Percentiles rank a stretch among this genome's conserved stretches.
Conservation (phyloP, 2,113 vertebrate genomes). For the Amazona guildingii region DNA sequence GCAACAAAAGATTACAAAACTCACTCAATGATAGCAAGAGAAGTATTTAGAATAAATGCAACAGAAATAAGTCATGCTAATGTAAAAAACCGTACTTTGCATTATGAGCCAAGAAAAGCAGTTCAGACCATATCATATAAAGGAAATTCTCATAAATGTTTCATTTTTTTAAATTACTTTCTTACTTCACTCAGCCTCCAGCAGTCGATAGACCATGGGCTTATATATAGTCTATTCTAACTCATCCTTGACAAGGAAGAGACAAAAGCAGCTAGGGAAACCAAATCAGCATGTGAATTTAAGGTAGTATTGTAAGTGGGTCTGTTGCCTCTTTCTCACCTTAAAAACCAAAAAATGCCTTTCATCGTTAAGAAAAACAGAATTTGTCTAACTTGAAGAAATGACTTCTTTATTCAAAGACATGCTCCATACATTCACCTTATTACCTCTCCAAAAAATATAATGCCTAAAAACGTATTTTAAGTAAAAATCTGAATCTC, state of each 20-base stretch:
- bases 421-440: neutral
- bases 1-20: neutral
- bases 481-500: neutral
- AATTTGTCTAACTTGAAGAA: neutral
- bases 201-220: neutral
- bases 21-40: neutral
- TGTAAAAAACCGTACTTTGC: neutral
- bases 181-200: conserved; percentile 13
- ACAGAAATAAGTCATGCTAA: neutral
- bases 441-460: neutral
- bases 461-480: neutral
- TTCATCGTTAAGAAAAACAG: neutral
- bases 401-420: neutral
- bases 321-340: neutral
- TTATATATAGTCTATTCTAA: neutral
- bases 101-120: neutral
- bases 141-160: conserved; percentile 42
- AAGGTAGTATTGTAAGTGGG: neutral
- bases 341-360: neutral
- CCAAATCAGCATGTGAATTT: neutral
- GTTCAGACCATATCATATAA: neutral
- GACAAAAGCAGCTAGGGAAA: neutral
- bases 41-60: neutral
- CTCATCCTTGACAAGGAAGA: neutral
- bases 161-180: neutral